Percentiles rank a stretch among this genome's conserved stretches.
phyloP scores from a whole-genome alignment of 2,797 vertebrate species.

The Galago senegalensis region DNA sequence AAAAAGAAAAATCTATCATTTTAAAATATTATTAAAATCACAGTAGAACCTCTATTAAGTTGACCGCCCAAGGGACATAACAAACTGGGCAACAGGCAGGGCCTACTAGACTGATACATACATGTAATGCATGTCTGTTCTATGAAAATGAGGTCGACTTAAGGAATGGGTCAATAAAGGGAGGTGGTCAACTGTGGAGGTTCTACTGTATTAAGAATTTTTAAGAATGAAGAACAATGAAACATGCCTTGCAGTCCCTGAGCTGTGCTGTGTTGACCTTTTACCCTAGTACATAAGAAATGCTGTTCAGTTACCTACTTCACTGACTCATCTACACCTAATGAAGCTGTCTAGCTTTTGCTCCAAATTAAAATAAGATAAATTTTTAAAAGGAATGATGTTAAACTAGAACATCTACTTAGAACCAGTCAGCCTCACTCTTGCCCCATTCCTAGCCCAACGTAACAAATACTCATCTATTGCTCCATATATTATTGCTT shows the following conservation, averaged over 20 bases:
- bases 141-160: too few species aligned
- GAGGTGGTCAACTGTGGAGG: too few species aligned
- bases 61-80: too few species aligned
- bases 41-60: too few species aligned
- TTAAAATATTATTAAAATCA: conserved; percentile 12
- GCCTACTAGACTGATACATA: too few species aligned
- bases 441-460: neutral
- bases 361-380: conserved; percentile 5
- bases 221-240: conserved; percentile 15
- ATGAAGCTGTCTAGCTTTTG: neutral
- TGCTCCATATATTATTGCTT: neutral
- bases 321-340: neutral
- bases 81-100: too few species aligned
- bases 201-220: neutral
- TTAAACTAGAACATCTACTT: neutral
- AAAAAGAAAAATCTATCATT: conserved; percentile 5
- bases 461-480: neutral
- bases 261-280: neutral
- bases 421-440: neutral
- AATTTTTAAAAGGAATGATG: neutral
- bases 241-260: neutral
- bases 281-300: neutral
- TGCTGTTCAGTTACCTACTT: neutral
- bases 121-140: too few species aligned
- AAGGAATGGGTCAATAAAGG: too few species aligned